Evolutionary conservation across 2,888 invertebrate species (phyloP).

Genomic region (Penaeus monodon): DNA sequence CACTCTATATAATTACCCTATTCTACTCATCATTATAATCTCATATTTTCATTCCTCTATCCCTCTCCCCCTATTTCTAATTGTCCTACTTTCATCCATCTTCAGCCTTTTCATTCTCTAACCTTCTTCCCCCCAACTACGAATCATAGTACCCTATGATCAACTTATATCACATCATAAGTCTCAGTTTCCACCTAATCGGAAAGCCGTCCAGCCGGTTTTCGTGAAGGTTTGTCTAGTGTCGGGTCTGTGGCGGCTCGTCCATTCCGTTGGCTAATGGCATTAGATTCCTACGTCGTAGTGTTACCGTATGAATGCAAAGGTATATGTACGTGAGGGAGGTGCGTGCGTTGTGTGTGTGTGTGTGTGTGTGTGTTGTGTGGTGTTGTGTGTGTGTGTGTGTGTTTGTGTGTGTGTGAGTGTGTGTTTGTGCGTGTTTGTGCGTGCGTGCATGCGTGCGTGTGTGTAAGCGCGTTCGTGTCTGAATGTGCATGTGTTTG

Average conservation of each 20-base stretch:
- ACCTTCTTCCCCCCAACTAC: no score
- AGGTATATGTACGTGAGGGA: background rate
- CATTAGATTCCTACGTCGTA: background rate
- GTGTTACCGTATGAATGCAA: accelerated
- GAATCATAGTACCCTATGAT: no score
- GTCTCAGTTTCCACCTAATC: background rate
- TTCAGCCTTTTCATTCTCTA: no score
- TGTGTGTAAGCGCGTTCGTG: background rate
- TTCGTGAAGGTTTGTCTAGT: background rate
- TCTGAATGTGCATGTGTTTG: no score
- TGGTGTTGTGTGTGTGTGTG: background rate
- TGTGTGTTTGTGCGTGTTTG: background rate
- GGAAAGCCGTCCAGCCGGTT: background rate
- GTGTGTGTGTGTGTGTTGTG: background rate
- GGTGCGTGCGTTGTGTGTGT: background rate
- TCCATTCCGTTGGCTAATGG: background rate
- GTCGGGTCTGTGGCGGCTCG: background rate
- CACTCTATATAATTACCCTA: no score
- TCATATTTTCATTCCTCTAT: no score
- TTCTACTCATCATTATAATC: no score
- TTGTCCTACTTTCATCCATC: no score
- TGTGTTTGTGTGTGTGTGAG: background rate
- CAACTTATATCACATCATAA: no score
- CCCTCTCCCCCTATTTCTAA: no score
- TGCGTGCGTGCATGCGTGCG: background rate